Evolutionary conservation across 2,113 vertebrate species (phyloP).

Genomic region (Megaleporinus macrocephalus): DNA sequence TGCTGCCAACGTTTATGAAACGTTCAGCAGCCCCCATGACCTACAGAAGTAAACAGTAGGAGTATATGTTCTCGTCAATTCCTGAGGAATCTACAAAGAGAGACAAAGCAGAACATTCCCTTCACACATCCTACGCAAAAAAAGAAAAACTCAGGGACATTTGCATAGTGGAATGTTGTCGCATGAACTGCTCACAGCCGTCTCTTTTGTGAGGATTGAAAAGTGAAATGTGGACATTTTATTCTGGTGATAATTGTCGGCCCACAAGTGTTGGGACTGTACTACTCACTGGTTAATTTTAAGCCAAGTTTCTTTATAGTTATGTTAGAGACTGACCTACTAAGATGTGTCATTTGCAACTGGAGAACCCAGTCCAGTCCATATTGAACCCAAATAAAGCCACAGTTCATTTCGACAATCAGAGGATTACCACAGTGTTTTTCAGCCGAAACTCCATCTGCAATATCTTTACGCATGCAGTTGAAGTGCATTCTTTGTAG

Average conservation of each 20-base stretch:
- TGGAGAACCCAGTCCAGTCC: not conserved
- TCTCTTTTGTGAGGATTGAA: not conserved
- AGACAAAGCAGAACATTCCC: slow-evolving; percentile 10
- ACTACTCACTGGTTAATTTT: not conserved
- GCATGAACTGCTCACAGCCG: not conserved
- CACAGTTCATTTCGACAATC: not conserved
- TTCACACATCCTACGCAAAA: not conserved
- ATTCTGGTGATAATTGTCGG: too few relatives aligned
- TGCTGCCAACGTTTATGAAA: slow-evolving; percentile 95
- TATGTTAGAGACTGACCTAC: not conserved
- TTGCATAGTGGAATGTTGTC: not conserved
- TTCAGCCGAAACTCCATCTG: not conserved
- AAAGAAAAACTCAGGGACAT: not conserved
- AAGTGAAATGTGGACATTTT: not conserved
- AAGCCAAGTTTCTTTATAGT: not conserved
- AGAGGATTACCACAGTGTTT: not conserved
- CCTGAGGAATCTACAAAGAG: not conserved
- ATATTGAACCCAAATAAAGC: not conserved
- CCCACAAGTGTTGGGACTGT: not conserved
- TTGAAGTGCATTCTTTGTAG: not conserved
- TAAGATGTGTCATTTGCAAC: not conserved
- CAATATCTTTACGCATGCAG: not conserved
- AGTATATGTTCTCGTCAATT: not conserved
- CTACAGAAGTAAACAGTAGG: slow-evolving; percentile 82
- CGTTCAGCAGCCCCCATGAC: slow-evolving; percentile 92